phyloP scores from a whole-genome alignment of 2,113 vertebrate species.

The Oreochromis tanganicae region DNA sequence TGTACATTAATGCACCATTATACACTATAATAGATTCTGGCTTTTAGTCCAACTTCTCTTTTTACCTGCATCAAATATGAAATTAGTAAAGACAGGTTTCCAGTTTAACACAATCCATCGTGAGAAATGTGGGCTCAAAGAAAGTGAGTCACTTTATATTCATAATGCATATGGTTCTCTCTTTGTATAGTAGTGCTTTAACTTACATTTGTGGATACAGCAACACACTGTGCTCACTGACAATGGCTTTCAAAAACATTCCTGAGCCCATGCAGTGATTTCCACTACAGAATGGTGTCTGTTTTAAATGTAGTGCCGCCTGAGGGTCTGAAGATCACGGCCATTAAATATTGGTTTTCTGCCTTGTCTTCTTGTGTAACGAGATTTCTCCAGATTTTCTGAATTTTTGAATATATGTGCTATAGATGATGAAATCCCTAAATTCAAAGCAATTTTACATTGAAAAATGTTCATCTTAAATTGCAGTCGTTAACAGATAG shows the following conservation, averaged over 20 bases:
- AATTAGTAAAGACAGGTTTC: background rate
- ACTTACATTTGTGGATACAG: background rate
- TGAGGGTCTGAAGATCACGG: background rate
- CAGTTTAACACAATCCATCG: background rate
- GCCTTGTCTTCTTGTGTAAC: background rate
- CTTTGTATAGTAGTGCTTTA: background rate
- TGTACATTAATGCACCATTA: background rate
- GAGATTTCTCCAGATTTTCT: background rate
- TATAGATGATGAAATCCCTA: background rate
- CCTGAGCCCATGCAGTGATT: background rate
- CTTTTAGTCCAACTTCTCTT: background rate
- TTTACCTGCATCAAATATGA: background rate
- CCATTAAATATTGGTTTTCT: background rate
- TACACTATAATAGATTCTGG: background rate
- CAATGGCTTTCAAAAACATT: background rate
- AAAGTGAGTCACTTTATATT: background rate
- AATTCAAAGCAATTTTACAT: background rate
- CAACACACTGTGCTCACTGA: background rate
- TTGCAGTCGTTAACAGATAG: background rate
- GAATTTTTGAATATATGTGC: background rate
- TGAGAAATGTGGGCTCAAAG: background rate
- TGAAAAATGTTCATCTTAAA: background rate
- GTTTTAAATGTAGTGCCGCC: background rate
- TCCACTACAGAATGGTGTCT: background rate
- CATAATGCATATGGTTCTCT: background rate